Evolutionary conservation across 2,113 vertebrate genomes (phyloP), one percentile per base, ranked within the genome.

Genomic region (Sinocyclocheilus grahami): DNA sequence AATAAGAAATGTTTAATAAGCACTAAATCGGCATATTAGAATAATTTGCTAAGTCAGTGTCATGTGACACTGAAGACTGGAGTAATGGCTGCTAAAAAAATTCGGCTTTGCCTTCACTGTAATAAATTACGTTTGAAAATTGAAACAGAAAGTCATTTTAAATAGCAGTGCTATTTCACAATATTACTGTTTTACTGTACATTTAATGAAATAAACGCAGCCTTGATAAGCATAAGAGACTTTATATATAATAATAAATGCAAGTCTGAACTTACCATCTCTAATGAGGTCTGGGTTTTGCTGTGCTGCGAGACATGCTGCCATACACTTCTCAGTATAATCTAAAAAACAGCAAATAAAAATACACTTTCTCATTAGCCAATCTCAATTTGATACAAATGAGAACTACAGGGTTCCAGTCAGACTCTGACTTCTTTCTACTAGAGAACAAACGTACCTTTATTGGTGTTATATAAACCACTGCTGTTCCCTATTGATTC

Each of bases 221-320:
- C 2, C 22, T 14, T 72, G 16, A 42, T n/a, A n/a, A 48, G n/a
- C 42, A 24, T 6, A 48, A 75, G 42, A 37, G 20, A 18, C 33
- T 75, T 58, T 39, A 18, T 2, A 18, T 7, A 33, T 37, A 72
- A 33, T 51, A 24, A 74, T 14, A 24, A 13, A 75, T 80, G 48
- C 0, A 55, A 37, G n/a, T 79, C 7, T 16, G n/a, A 81, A 18
- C 85, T 86, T 14, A 86, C 87, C 85, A 8, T 80, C 11, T 88
- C 55, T 53, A 39, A 1, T 1, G 4, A 53, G 13, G 37, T 69
- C 76, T 84, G 87, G 81, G 22, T 27, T 12, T 11, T 69, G 27
- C 14, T 84, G 37, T 8, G 53, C 30, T 27, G 30, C 65, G n/a
- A 86, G 85, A 39, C 63, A 58, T 7, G 33, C 33, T 48, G 79